Conservation (phyloP, 2,113 vertebrate genomes). For the Himantopus leucocephalus region DNA sequence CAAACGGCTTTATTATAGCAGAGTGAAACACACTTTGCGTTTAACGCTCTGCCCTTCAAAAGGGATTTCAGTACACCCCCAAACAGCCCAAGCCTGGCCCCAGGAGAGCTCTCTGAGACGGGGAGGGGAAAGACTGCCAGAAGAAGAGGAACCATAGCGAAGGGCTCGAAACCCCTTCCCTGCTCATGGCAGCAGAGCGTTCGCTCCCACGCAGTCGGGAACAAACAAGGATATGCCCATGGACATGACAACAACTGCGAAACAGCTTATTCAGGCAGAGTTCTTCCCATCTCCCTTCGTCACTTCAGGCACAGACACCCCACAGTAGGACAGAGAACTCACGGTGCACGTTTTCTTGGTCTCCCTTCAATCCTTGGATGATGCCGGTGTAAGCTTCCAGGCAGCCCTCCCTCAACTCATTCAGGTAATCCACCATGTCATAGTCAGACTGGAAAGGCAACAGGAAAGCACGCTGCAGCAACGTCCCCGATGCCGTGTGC, state of each 20-base stretch:
- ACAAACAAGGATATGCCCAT: not conserved
- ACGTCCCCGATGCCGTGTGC: fast-evolving
- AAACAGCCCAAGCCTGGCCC: fast-evolving
- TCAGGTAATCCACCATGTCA: slow-evolving; percentile 99
- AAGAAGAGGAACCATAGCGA: not conserved
- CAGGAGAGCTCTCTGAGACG: fast-evolving
- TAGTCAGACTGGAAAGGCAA: slow-evolving; percentile 87
- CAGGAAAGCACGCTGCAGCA: not conserved
- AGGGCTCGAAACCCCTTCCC: not conserved
- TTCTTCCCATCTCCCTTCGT: not conserved
- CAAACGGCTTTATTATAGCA: not conserved
- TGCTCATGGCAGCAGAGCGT: not conserved
- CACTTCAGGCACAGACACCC: not conserved
- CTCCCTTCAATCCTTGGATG: slow-evolving; percentile 96
- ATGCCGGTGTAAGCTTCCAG: slow-evolving; percentile 98
- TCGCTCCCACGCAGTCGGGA: not conserved
- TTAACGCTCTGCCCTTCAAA: not conserved
- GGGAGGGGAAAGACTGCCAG: not conserved
- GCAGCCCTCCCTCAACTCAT: slow-evolving; percentile 94
- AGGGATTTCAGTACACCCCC: not conserved
- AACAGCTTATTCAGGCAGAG: not conserved
- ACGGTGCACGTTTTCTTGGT: slow-evolving; percentile 99
- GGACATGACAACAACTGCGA: fast-evolving
- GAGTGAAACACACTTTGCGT: not conserved
- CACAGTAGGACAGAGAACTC: slow-evolving; percentile 62